A percentile compares a stretch with the other conserved stretches of the same genome.
phyloP scores from a whole-genome alignment of 2,888 invertebrate species.

The Nomada fucata region DNA sequence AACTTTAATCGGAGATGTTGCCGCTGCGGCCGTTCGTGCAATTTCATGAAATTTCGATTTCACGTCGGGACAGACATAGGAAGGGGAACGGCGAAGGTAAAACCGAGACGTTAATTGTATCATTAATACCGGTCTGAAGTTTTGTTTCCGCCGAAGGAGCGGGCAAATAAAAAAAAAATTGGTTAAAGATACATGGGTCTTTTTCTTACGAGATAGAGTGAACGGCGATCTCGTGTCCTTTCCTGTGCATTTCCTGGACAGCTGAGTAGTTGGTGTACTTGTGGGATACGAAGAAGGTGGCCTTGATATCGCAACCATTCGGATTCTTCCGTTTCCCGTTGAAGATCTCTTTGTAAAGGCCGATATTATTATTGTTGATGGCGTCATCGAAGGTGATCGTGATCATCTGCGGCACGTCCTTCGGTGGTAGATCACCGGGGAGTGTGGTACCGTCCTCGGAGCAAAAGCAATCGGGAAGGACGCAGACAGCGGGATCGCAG shows the following conservation, averaged over 20 bases:
- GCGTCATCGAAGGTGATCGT: slow-evolving; percentile 97
- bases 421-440: slow-evolving; percentile 92
- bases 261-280: slow-evolving; percentile 97
- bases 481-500: slow-evolving; percentile 94
- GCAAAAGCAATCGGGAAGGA: slow-evolving; percentile 96
- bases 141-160: too few relatives aligned
- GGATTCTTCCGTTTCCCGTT: slow-evolving; percentile 95
- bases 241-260: slow-evolving; percentile 95
- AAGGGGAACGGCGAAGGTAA: too few relatives aligned
- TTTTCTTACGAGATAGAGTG: slow-evolving; percentile 95
- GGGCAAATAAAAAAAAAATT: background rate
- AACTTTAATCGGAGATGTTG: too few relatives aligned
- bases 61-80: too few relatives aligned
- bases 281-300: slow-evolving; percentile 96
- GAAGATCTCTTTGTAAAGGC: slow-evolving; percentile 96
- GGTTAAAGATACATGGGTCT: too few relatives aligned
- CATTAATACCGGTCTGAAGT: too few relatives aligned
- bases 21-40: too few relatives aligned
- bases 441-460: slow-evolving; percentile 95
- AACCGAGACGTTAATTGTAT: too few relatives aligned
- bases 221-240: slow-evolving; percentile 96
- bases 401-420: slow-evolving; percentile 97
- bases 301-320: slow-evolving; percentile 96
- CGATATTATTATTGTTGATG: slow-evolving; percentile 97
- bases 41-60: too few relatives aligned